Evolutionary conservation across 2,113 vertebrate genomes (phyloP).

Genomic region (Myrmecophaga tridactyla): DNA sequence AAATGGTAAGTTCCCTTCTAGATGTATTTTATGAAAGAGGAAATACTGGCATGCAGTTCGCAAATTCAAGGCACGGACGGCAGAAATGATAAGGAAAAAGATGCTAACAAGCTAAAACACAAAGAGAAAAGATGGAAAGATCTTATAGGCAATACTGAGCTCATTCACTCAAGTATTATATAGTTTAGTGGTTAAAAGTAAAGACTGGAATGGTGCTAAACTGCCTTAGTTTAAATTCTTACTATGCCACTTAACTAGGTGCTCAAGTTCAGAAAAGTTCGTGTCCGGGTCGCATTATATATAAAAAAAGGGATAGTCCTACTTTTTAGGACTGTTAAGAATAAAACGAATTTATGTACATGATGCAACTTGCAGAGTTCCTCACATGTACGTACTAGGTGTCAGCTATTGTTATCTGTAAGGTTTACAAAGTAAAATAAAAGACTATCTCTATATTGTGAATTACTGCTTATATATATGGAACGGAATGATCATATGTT

Average conservation of each 20-base stretch:
- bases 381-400: not conserved
- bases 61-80: not conserved
- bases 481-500: too few relatives aligned
- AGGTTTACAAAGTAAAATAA: not conserved
- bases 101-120: not conserved
- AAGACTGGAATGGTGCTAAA: not conserved
- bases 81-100: not conserved
- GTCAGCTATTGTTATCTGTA: not conserved
- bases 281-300: not conserved
- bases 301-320: not conserved
- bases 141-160: not conserved
- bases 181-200: not conserved
- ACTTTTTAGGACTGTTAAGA: constrained; percentile 1
- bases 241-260: not conserved
- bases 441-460: too few relatives aligned
- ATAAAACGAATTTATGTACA: not conserved
- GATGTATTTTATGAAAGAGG: not conserved
- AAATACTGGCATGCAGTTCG: not conserved
- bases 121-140: not conserved
- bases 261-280: not conserved
- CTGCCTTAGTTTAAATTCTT: not conserved
- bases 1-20: not conserved
- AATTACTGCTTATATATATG: too few relatives aligned
- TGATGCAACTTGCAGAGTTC: not conserved
- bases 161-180: not conserved